A percentile compares a stretch with the other conserved stretches of the same genome.
These are phyloP conservation scores for Sitophilus oryzae DNA, from an alignment of 1,140 invertebrate species.

Conservation along the genomic window DNA sequence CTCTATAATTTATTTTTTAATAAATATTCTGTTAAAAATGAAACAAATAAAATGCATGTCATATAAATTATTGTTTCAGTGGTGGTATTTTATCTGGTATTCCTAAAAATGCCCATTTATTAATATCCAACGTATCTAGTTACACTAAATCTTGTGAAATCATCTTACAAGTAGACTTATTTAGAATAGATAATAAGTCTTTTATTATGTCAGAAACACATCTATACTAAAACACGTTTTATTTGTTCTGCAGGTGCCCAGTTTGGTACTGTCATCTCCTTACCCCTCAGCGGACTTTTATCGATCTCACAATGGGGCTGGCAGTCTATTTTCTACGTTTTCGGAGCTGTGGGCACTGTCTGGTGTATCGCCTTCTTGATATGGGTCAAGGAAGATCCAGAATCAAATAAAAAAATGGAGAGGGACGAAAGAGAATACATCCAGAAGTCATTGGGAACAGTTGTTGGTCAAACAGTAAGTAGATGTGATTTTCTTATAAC, in stretches of 20 bases:
- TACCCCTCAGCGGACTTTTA: conserved; percentile 76
- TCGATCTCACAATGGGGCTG: conserved; percentile 74
- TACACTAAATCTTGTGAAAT: no score
- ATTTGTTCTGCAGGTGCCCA: conserved; percentile 60
- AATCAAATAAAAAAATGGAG: conserved; percentile 69
- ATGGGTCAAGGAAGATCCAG: conserved; percentile 76
- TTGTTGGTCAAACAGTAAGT: conserved; percentile 64
- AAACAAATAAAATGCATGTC: no score
- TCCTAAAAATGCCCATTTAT: no score
- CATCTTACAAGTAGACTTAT: no score
- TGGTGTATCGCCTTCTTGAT: conserved; percentile 82
- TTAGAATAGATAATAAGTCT: no score
- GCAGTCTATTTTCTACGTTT: conserved; percentile 88
- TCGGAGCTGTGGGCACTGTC: conserved; percentile 71
- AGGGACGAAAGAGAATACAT: conserved; percentile 85
- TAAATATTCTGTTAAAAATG: no score
- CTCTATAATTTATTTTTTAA: no score
- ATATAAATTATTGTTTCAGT: no score
- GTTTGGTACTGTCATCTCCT: conserved; percentile 81
- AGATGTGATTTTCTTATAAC: conserved; percentile 1
- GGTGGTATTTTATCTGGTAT: no score
- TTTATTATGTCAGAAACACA: no score
- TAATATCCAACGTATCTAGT: no score
- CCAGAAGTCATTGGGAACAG: conserved; percentile 69
- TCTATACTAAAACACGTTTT: no score